Evolutionary conservation across 37 sponge, comb jelly and placozoan species (phyloP), one percentile per base, ranked within the genome.

Genomic region (Halichondria panicea): DNA sequence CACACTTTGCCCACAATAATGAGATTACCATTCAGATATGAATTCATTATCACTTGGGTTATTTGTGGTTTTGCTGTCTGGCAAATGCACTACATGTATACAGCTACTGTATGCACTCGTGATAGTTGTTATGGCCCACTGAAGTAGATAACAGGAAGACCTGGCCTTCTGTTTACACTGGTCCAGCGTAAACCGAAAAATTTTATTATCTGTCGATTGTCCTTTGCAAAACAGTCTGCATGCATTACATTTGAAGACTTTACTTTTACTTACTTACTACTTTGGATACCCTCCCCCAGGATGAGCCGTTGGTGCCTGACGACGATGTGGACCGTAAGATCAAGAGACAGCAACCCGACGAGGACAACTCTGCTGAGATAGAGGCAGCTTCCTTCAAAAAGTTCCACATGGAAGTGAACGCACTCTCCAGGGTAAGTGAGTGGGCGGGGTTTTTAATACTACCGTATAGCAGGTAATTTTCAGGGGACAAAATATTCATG

Each of bases 371-470:
- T 0, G 84, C 84, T 0, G 80, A 79, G 11, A 70, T 90, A 64
- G 91, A 90, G 52, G 81, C 86, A 15, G 86, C 86, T 12, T 80
- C 81, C 21, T 84, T 74, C 72, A 90, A 80, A 56, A 90, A 90
- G 73, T 80, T 84, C 38, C 63, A 60, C n/a, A 72, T 90, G n/a
- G 91, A 76, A 31, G 86, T 80, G 24, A 84, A 84, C 67, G 56
- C 61, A 33, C 48, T 90, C 22, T 53, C 76, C 12, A 75, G 81
- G 72, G 91, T 90, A 84, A 63, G 81, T n/a, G n/a, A n/a, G n/a
- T n/a, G n/a, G n/a, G n/a, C n/a, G n/a, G n/a, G n/a, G n/a, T n/a
- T n/a, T n/a, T n/a, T n/a, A n/a, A n/a, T n/a, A n/a, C n/a, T n/a
- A n/a, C n/a, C n/a, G n/a, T n/a, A n/a, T n/a, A n/a, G n/a, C n/a